Base-by-base conservation (phyloP, 2,113 vertebrate species). In the Empidonax traillii region DNA sequence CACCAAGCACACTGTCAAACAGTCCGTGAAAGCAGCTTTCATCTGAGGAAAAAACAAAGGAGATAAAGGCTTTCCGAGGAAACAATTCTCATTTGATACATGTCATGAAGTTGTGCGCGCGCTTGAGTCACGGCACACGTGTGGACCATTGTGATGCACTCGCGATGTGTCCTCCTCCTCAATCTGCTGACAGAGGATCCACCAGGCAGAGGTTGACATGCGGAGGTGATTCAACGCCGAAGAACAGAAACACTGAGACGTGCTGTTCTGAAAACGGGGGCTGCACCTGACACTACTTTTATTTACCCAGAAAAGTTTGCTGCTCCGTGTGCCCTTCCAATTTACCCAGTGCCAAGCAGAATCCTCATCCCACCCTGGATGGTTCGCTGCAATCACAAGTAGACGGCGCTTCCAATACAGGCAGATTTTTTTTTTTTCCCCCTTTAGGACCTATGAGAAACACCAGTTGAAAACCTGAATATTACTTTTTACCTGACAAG, bases 141-240 rank as follows among this genome's bases (percentile, higher is more conserved):
- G 85, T 63, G 90, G 87, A 85, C 93, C 87, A 83, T 25, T 79
- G 90, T 79, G 88, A 83, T 3, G 72, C 10, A 1, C 94, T 71
- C 8, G 8, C 10, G 7, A 96, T n/a, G 73, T 89, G 91, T 90
- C 85, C 85, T 97, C 95, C 94, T 97, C 93, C 95, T 91, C 94
- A 91, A 59, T 43, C 80, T 75, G 77, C 94, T 31, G n/a, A 35
- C 35, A 76, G 87, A 95, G 94, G 94, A 96, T 44, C 82, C 85
- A 56, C 52, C 93, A 87, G 85, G 92, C 92, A 96, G 75, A 84
- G 73, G 92, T 24, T 96, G 92, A 90, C 83, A 87, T 6, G 59
- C 10, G 37, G 72, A 91, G 90, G 88, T 77, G 92, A 95, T 78
- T 93, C 88, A 95, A 73, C 0, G 0, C 17, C 17, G 8, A 76